These are phyloP conservation scores for Phoxinus dragarum DNA, from an alignment of 2,797 vertebrate genomes.

Conservation along the genomic window DNA sequence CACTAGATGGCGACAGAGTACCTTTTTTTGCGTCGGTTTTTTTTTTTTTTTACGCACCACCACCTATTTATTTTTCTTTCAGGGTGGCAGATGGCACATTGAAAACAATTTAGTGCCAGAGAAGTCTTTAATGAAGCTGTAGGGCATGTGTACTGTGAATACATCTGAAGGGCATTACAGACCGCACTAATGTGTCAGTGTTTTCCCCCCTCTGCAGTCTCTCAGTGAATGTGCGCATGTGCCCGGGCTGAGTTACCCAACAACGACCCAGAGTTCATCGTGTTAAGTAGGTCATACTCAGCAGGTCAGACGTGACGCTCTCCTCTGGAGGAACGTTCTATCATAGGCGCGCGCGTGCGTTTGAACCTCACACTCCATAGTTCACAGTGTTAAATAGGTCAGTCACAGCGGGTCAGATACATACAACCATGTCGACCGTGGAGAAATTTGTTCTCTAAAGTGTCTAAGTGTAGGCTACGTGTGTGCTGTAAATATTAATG, in stretches of 20 bases:
- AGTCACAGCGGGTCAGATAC: conserved; percentile 47
- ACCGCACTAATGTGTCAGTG: not conserved
- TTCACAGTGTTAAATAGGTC: conserved; percentile 55
- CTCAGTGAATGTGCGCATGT: conserved; percentile 11
- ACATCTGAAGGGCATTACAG: not conserved
- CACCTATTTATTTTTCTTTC: not conserved
- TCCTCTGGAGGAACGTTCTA: conserved; percentile 9
- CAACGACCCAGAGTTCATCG: conserved; percentile 24
- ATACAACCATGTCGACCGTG: not conserved
- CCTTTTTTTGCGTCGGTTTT: not conserved
- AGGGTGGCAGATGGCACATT: conserved; percentile 2
- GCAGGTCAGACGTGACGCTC: conserved; percentile 36
- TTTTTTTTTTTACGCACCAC: not conserved
- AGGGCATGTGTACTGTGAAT: not conserved
- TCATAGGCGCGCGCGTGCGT: not conserved
- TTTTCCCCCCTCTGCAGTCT: not conserved
- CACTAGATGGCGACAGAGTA: conserved; percentile 22
- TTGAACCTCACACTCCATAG: conserved; percentile 12
- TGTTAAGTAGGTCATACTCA: conserved; percentile 47
- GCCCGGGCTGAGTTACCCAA: not conserved
- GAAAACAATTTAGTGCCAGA: not conserved
- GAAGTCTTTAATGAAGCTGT: not conserved
- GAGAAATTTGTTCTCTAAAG: conserved; percentile 2
- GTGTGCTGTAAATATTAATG: not conserved
- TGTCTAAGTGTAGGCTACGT: not conserved